Base-by-base conservation (phyloP, 1,140 invertebrate genomes). In the Kradibia gibbosae region DNA sequence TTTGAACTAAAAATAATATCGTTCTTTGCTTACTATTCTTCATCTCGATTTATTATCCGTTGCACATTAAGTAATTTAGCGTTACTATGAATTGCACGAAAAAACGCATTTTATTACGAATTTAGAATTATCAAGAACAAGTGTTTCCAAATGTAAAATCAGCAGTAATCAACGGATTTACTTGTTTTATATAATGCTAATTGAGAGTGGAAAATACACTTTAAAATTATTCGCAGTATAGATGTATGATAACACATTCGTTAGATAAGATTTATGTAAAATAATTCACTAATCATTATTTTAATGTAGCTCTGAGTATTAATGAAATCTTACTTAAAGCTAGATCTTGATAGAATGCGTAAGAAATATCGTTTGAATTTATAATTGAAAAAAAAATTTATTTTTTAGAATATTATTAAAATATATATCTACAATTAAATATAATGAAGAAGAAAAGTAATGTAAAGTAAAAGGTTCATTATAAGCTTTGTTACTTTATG, bases 121-220 rank as follows among this genome's bases (percentile, higher is more conserved):
- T 62, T 62, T 15, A 62, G 34, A 62, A 62, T 62, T 62, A 62
- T 62, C 57, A 31, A 34, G 57, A 8, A 28, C 57, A 62, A 62
- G 57, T 15, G 57, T 62, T 62, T 62, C 57, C 25, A 31, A 34
- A 62, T 62, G 17, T 15, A 11, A 62, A 62, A 31, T 62, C 28
- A 15, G 28, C 2, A 3, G 57, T 34, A 62, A 62, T 25, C 8
- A 34, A 13, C n/a, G n/a, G 3, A 62, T 31, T 62, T 25, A 34
- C 25, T 62, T 62, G 17, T 62, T 62, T 62, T 31, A 62, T 13
- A 15, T 62, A 62, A 31, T 4, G 28, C 25, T 15, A 34, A 34
- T 3, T 2, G 25, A 15, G 28, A 62, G 28, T 13, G 7, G n/a
- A 62, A 62, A 62, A 31, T 31, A 53, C 15, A 34, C 57, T 31